These are phyloP conservation scores for Diloba caeruleocephala DNA, from an alignment of 2,888 invertebrate species.

Conservation along the genomic window DNA sequence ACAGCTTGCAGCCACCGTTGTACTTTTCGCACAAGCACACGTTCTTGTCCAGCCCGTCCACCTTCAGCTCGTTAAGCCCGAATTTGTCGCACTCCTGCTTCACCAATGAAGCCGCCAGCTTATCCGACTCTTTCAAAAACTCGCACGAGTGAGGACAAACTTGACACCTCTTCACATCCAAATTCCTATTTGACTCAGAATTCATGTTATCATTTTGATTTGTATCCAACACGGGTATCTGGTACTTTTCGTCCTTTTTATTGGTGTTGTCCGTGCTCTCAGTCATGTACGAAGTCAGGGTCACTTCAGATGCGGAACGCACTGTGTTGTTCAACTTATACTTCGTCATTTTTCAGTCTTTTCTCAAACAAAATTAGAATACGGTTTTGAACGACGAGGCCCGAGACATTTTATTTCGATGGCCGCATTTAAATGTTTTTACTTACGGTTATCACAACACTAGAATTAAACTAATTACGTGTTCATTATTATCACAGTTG, in stretches of 20 bases:
- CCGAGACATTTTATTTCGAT: conserved; percentile 76
- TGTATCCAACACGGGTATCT: conserved; percentile 66
- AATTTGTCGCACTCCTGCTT: conserved; percentile 75
- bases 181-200: conserved; percentile 71
- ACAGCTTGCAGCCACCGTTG: conserved; percentile 84
- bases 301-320: conserved; percentile 79
- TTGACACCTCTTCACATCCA: conserved; percentile 67
- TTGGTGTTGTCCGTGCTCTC: conserved; percentile 68
- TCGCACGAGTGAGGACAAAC: conserved; percentile 76
- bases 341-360: conserved; percentile 82
- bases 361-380: conserved; percentile 62
- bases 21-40: conserved; percentile 83
- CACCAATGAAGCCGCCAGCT: conserved; percentile 71
- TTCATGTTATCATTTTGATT: conserved; percentile 74
- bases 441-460: conserved; percentile 59
- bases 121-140: conserved; percentile 68
- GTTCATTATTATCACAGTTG: conserved; percentile 62
- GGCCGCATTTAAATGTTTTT: conserved; percentile 49
- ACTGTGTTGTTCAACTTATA: conserved; percentile 86
- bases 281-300: conserved; percentile 82
- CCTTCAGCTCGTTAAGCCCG: conserved; percentile 80
- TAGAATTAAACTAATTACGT: conserved; percentile 47
- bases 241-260: conserved; percentile 57
- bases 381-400: conserved; percentile 76
- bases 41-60: conserved; percentile 74